Base-by-base conservation (phyloP, 1,140 invertebrate genomes). In the Drosophila obscura region DNA sequence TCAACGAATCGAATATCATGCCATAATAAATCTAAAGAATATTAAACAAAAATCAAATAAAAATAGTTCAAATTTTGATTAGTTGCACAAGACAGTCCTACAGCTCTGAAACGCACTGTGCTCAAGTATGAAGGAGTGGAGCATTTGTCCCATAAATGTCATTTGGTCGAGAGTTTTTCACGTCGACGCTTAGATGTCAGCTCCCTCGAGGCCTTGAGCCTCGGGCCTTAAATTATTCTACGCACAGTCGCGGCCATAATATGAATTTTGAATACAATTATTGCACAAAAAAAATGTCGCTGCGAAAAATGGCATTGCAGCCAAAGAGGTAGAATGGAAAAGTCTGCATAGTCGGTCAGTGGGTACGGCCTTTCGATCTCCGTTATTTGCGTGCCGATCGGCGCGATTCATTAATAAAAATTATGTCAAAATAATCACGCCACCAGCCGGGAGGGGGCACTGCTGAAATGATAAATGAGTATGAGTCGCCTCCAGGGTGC, bases 131-230 rank as follows among this genome's bases (percentile, higher is more conserved):
- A 82, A 87, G 81, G 82, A 85, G 81, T 85, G 81, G 80, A 82
- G 78, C 82, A 78, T 87, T 85, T 87, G 82, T 88, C 82, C 83
- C 82, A 87, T 88, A 87, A 88, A 82, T 88, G 82, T 88, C 82
- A 87, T 67, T 87, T 45, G 55, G 75, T 79, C 80, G 11, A 84
- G 76, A 80, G 80, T 84, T 80, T 83, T 83, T 84, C 76, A 84
- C 76, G 80, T 83, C 82, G 69, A 16, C 69, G 67, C 65, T 69
- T 69, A 69, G 67, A 69, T 69, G 64, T 69, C 67, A 50, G 65
- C 64, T 80, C 81, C 71, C 71, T 39, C 35, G 75, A 67, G 76
- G 68, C 62, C 76, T 74, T 78, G 60, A 65, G 53, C 53, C 26
- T 55, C 48, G 16, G 68, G 67, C 65, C 71, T 71, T 87, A 80